These are phyloP conservation scores for Caretta caretta DNA, from an alignment of 2,113 vertebrate species.

Conservation along the genomic window DNA sequence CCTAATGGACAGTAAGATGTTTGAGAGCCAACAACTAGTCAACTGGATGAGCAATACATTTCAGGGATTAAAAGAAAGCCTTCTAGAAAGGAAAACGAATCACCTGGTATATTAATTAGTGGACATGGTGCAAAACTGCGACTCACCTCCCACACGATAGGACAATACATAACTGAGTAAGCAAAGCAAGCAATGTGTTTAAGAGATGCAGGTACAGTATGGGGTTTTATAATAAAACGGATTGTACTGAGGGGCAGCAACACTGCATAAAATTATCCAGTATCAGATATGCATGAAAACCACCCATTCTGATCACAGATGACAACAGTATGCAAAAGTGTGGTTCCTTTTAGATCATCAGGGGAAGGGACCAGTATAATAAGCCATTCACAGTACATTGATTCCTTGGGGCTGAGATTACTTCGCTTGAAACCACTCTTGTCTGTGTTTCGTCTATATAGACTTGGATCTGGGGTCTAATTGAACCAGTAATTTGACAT, in stretches of 20 bases:
- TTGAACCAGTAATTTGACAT: not conserved
- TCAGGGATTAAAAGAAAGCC: not conserved
- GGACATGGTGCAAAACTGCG: not conserved
- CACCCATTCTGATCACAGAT: not conserved
- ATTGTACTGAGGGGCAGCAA: not conserved
- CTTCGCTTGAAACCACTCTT: not conserved
- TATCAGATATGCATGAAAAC: not conserved
- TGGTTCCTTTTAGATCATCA: not conserved
- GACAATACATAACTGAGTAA: fast-evolving
- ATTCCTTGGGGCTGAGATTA: not conserved
- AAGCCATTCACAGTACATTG: not conserved
- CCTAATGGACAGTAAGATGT: not conserved
- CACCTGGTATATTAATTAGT: not conserved
- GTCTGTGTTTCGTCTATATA: fast-evolving
- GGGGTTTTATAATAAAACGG: not conserved
- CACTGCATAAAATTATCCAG: fast-evolving
- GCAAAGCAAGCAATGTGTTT: fast-evolving
- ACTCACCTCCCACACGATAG: not conserved
- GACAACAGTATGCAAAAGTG: fast-evolving
- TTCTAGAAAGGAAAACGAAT: constrained; percentile 18
- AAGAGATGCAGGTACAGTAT: fast-evolving
- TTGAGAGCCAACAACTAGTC: not conserved
- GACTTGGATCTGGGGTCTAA: fast-evolving
- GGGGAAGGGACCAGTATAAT: fast-evolving
- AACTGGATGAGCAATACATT: constrained; percentile 5